phyloP scores from a whole-genome alignment of 2,888 invertebrate species.

The Synergus itoensis region DNA sequence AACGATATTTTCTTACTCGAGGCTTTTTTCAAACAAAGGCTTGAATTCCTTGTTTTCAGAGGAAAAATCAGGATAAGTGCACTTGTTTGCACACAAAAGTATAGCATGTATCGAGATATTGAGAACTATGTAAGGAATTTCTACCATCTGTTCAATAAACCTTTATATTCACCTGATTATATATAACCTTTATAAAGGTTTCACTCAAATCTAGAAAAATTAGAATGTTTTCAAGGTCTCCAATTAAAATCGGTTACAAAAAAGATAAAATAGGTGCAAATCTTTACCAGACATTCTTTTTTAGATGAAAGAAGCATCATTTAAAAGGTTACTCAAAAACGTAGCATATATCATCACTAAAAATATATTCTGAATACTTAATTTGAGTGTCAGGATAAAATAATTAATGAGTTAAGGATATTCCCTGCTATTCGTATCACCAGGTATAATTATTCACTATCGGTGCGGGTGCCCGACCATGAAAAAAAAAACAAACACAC shows the following conservation, averaged over 20 bases:
- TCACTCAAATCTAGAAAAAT: not conserved
- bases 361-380: conserved; percentile 30
- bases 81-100: not conserved
- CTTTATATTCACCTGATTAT: not conserved
- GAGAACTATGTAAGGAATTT: conserved; percentile 11
- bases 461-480: conserved; percentile 36
- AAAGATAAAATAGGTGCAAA: not conserved
- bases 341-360: conserved; percentile 65
- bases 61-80: conserved; percentile 10
- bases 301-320: not conserved
- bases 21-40: not conserved
- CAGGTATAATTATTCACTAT: conserved; percentile 16
- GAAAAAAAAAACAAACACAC: conserved; percentile 15
- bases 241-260: not conserved
- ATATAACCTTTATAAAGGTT: too few relatives aligned
- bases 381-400: conserved; percentile 25
- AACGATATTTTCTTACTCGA: not conserved
- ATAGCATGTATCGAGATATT: not conserved
- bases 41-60: not conserved
- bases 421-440: not conserved
- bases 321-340: not conserved
- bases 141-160: not conserved
- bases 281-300: not conserved
- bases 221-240: not conserved
- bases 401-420: conserved; percentile 33